Evolutionary conservation across 2,113 vertebrate species (phyloP).

Genomic region (Hystrix cristata): DNA sequence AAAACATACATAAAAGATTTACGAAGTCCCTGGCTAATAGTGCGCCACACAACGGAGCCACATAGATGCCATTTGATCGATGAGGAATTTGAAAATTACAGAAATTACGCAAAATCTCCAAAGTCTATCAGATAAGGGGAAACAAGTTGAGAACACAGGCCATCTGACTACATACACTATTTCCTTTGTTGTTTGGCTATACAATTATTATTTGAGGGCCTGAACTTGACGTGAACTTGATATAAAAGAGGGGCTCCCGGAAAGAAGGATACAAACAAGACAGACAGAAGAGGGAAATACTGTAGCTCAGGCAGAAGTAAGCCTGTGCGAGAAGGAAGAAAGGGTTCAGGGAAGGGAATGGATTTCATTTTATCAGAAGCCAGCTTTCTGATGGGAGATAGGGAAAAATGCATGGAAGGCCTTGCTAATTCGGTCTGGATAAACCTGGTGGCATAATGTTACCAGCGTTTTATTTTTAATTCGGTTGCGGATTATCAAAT

Average conservation of each 20-base stretch:
- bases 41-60: not conserved
- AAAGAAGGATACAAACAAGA: not conserved
- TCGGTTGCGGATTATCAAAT: not conserved
- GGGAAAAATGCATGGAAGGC: not conserved
- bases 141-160: not conserved
- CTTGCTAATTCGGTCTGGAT: not conserved
- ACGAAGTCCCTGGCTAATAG: not conserved
- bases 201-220: not conserved
- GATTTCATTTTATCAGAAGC: not conserved
- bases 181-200: not conserved
- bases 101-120: not conserved
- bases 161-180: not conserved
- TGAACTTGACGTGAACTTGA: not conserved
- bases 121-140: not conserved
- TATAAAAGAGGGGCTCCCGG: not conserved
- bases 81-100: slow-evolving; percentile 27
- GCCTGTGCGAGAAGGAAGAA: not conserved
- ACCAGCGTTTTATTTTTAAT: not conserved
- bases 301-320: not conserved
- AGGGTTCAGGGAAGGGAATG: not conserved
- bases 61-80: not conserved
- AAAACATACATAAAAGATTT: not conserved
- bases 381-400: not conserved
- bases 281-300: not conserved
- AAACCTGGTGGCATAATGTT: not conserved